These are phyloP conservation scores for Laupala kohalensis DNA, from an alignment of 1,140 invertebrate species.

Conservation along the genomic window DNA sequence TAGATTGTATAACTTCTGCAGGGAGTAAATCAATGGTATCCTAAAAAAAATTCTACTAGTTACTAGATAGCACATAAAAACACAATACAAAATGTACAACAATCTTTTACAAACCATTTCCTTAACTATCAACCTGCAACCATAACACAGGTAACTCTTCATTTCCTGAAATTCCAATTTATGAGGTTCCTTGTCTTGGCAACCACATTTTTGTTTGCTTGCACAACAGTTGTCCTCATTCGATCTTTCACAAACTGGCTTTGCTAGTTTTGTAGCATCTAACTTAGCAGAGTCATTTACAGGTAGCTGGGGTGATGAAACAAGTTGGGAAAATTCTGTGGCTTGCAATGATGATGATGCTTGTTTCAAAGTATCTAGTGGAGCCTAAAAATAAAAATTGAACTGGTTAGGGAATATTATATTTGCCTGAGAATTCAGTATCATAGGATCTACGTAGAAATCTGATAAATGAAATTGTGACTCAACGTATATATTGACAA, in stretches of 20 bases:
- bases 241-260: not conserved
- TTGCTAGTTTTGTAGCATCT: not conserved
- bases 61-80: too few species aligned
- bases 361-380: slow-evolving; percentile 6
- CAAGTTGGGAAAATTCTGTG: slow-evolving; percentile 30
- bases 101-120: slow-evolving; percentile 18
- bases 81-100: not conserved
- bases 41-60: not conserved
- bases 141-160: slow-evolving; percentile 24
- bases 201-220: not conserved
- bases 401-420: too few species aligned
- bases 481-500: too few species aligned
- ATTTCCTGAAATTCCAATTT: not conserved
- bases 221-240: not conserved
- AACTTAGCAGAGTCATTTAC: slow-evolving; percentile 9
- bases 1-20: not conserved
- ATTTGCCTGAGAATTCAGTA: too few species aligned
- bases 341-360: slow-evolving; percentile 30
- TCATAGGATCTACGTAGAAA: too few species aligned
- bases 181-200: not conserved
- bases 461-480: too few species aligned
- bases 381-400: not conserved
- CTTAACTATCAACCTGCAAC: slow-evolving; percentile 25
- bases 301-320: slow-evolving; percentile 24
- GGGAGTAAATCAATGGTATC: not conserved